Evolutionary conservation across 2,797 vertebrate genomes (phyloP), one percentile per base, ranked within the genome.

Genomic region (Eidolon dupreanum): DNA sequence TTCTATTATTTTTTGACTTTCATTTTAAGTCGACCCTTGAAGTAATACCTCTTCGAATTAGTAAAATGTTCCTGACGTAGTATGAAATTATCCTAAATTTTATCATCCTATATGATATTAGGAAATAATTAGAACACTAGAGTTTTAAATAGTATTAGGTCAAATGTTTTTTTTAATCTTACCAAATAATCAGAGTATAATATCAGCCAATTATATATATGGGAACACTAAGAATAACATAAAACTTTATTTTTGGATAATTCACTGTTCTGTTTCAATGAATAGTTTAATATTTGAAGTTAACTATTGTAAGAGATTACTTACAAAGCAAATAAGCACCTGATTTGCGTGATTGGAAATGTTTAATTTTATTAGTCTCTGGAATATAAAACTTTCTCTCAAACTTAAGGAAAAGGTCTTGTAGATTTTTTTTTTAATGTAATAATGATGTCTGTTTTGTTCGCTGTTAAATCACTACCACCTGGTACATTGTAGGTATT

Each of bases 261-360:
- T 89, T 19, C 2, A 53, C 55, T 88, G 22, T 89, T 94, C 22
- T 91, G 92, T 93, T 49, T 49, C 15, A 90, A 0, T 81, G n/a
- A 96, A 49, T 7, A 94, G 15, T 90, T 78, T 88, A 93, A 46
- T 28, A 51, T 90, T 83, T 84, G 26, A 92, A 95, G 55, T 71
- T 89, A 61, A 33, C 16, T 55, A 19, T 63, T 93, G 0, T 59
- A 74, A 73, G 43, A 82, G 38, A 65, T 85, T 88, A 94, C 71
- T 17, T 73, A 6, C 46, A 79, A 78, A 95, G 46, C 36, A 89
- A 66, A 36, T 77, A 53, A 61, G 28, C 59, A 24, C 26, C 71
- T 78, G 10, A 51, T 17, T 92, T 82, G 17, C 71, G 93, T 92
- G 74, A 79, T 89, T 91, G 51, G 92, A 83, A 61, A 57, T 78